phyloP scores from a whole-genome alignment of 2,113 vertebrate species.

The Heloderma charlesbogerti region DNA sequence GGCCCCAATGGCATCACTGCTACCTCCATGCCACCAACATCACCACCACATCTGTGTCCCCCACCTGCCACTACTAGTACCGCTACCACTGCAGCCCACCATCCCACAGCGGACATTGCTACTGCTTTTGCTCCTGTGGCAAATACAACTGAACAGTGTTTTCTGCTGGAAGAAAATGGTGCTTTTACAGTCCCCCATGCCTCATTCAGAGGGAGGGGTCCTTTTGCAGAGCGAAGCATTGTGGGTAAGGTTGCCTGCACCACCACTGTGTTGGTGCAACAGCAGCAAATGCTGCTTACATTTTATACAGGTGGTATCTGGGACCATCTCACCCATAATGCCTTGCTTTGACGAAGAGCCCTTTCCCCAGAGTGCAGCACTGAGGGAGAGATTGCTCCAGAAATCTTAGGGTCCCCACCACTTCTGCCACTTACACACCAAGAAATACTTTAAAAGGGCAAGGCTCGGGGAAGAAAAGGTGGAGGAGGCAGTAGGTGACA shows the following conservation, averaged over 20 bases:
- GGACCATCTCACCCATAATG: neutral
- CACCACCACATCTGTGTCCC: neutral
- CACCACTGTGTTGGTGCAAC: neutral
- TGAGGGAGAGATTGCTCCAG: too few relatives aligned
- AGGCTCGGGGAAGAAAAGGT: neutral
- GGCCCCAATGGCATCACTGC: neutral
- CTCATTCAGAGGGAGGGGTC: neutral
- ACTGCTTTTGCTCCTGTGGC: too few relatives aligned
- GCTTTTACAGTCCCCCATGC: neutral
- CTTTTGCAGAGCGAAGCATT: too few relatives aligned
- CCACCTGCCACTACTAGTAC: too few relatives aligned
- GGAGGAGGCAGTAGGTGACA: neutral
- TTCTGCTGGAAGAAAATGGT: neutral
- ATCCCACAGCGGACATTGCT: neutral
- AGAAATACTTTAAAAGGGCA: neutral
- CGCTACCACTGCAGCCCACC: neutral
- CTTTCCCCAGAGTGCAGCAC: neutral
- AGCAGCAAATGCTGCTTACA: neutral
- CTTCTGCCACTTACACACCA: neutral
- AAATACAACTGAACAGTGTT: neutral
- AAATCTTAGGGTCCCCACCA: neutral
- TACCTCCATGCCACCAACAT: neutral
- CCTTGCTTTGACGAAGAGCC: neutral
- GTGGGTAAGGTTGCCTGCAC: neutral
- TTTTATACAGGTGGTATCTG: neutral